Evolutionary conservation across 2,797 vertebrate species (phyloP).

Genomic region (Rhabdomys pumilio): DNA sequence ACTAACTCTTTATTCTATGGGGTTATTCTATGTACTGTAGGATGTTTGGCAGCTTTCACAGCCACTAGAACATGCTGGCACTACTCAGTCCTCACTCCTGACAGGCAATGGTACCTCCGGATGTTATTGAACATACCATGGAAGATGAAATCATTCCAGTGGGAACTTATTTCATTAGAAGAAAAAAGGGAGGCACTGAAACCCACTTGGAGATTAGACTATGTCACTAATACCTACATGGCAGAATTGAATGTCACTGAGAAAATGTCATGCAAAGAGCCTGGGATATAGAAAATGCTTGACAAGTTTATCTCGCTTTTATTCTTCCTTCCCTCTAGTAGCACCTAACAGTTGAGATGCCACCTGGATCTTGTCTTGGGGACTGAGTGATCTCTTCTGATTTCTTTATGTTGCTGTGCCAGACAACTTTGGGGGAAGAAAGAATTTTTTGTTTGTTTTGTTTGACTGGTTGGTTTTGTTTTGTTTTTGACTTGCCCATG

Average conservation of each 20-base stretch:
- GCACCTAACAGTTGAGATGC: background rate
- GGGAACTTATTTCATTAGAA: background rate
- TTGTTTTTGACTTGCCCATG: background rate
- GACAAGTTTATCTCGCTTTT: background rate
- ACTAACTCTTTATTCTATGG: background rate
- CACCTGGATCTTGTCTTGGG: background rate
- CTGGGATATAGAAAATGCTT: background rate
- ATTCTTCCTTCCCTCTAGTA: background rate
- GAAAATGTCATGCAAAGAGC: background rate
- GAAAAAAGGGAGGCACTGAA: background rate
- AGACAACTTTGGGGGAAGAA: background rate
- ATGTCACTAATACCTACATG: background rate
- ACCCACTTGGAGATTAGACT: background rate
- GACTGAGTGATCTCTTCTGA: background rate
- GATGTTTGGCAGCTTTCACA: background rate
- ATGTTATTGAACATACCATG: background rate
- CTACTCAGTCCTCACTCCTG: background rate
- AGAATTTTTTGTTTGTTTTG: no score
- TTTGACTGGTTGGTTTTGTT: background rate
- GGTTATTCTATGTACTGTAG: background rate
- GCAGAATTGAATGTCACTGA: background rate
- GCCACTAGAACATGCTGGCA: background rate
- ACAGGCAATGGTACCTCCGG: background rate
- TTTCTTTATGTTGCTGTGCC: background rate
- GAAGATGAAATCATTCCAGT: background rate